Percentiles rank a stretch among this genome's conserved stretches.
These are phyloP conservation scores for Rotaria socialis DNA, from an alignment of 2,888 invertebrate genomes.

Conservation along the genomic window DNA sequence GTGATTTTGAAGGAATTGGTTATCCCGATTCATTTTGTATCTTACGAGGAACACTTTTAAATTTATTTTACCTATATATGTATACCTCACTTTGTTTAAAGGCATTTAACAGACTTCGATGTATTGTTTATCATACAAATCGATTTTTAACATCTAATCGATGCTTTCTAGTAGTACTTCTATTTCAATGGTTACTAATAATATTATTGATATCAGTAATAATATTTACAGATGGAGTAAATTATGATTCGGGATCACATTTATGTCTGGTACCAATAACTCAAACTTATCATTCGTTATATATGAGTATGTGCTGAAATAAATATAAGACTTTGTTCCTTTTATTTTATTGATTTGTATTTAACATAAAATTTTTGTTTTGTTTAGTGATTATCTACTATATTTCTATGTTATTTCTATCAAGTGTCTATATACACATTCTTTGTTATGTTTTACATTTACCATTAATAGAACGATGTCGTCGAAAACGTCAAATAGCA, in stretches of 20 bases:
- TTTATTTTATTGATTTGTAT: too few relatives aligned
- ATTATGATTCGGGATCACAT: background rate
- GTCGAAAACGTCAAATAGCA: background rate
- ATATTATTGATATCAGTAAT: background rate
- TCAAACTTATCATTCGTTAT: background rate
- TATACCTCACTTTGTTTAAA: background rate
- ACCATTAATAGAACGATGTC: constrained; percentile 5
- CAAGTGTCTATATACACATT: background rate
- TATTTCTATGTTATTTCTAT: background rate
- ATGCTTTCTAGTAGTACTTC: background rate
- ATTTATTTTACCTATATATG: background rate
- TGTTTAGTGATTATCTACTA: background rate
- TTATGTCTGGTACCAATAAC: background rate
- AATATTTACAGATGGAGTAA: background rate
- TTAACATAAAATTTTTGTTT: background rate
- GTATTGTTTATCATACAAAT: background rate
- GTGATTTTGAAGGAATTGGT: background rate
- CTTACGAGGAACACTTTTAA: background rate
- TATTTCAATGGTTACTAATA: background rate
- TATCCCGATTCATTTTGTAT: background rate
- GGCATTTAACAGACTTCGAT: background rate
- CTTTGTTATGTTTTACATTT: background rate
- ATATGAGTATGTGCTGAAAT: background rate
- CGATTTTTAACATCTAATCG: background rate
- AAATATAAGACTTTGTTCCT: too few relatives aligned